Evolutionary conservation across 2,888 invertebrate genomes (phyloP), one percentile per base, ranked within the genome.

Genomic region (Phyllotreta striolata): DNA sequence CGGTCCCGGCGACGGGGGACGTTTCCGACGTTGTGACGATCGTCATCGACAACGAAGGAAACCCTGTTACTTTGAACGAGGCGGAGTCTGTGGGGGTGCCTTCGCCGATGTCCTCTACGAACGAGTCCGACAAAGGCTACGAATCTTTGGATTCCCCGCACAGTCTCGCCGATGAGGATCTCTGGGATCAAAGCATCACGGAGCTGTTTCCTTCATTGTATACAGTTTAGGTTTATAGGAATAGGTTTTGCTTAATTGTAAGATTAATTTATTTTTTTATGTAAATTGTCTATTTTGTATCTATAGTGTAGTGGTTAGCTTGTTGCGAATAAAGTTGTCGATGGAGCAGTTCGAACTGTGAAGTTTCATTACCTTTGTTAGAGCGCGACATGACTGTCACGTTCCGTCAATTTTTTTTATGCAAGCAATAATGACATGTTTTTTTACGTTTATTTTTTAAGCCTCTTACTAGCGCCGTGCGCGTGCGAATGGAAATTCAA

Each of bases 151-250:
- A 84, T 66, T 89, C 89, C 0, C 88, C 89, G 1, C 67, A 70
- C 51, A 71, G 71, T 63, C 64, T 63, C 43, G 55, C 80, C 13
- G 77, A 80, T 3, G 89, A 91, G 77, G 84, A 89, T 74, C 43
- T 65, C 54, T 91, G 91, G 90, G 89, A 90, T 76, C 88, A 88
- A 76, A 89, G 89, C 72, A 88, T 92, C 74, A 88, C 90, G 66
- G 91, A 92, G 81, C 81, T 93, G 72, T 93, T 93, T 81, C 92
- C 92, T 40, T 87, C 87, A 66, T 82, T 92, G 75, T 85, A 88
- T 58, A 91, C 84, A 83, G 61, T 64, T 51, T 34, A 52, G 40
- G 1, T 9, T 24, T 62, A 24, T 24, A 35, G 41, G 34, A 43
- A 34, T 55, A 43, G 14, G 24, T 6, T 34, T 57, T 34, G 41